Conservation (phyloP, 2,888 invertebrate species). For the Hemicrepidius hirtus region DNA sequence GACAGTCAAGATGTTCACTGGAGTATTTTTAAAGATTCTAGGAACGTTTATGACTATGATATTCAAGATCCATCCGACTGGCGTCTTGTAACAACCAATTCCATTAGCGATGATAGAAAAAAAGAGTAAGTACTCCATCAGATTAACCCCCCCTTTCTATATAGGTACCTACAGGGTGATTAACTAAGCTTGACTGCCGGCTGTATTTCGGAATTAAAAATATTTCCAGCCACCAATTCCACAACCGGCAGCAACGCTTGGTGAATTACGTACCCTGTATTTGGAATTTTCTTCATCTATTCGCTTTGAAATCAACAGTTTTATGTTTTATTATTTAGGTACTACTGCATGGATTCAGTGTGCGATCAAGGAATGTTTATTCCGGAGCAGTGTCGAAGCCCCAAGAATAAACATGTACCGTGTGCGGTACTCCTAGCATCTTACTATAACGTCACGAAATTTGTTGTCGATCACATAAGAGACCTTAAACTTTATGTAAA, state of each 20-base stretch:
- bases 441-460: constrained; percentile 73
- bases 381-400: constrained; percentile 75
- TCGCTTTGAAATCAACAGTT: too few species aligned
- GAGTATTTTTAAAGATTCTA: constrained; percentile 73
- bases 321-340: constrained; percentile 66
- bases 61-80: constrained; percentile 66
- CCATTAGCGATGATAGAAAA: constrained; percentile 61
- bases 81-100: constrained; percentile 63
- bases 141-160: too few species aligned
- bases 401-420: constrained; percentile 46
- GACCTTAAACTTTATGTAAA: constrained; percentile 77
- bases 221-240: too few species aligned
- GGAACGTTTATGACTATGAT: constrained; percentile 73
- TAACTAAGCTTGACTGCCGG: too few species aligned
- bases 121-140: constrained; percentile 58
- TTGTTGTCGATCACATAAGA: constrained; percentile 77
- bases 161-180: too few species aligned
- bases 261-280: too few species aligned
- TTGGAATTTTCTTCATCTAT: too few species aligned
- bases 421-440: constrained; percentile 75
- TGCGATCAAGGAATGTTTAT: constrained; percentile 76
- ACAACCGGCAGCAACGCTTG: too few species aligned
- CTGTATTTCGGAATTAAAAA: too few species aligned
- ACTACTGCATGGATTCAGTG: constrained; percentile 72
- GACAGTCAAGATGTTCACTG: constrained; percentile 70